Base-by-base conservation (phyloP, 2,888 invertebrate species). In the Pristionchus entomophagus region DNA sequence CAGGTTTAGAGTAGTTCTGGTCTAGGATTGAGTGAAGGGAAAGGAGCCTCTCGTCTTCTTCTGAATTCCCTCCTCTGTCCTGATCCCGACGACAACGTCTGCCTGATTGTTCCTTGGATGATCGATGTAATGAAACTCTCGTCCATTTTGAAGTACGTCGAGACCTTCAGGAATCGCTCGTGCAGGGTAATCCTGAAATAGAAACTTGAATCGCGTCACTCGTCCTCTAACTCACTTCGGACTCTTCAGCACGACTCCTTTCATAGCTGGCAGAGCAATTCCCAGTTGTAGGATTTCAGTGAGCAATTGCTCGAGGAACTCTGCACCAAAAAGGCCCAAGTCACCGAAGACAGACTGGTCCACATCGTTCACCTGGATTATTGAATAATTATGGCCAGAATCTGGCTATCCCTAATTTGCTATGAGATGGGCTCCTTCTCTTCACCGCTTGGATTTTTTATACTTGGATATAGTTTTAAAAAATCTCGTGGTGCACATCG, bases 241-340 rank as follows among this genome's bases (percentile, higher is more conserved):
- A 88, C 92, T 93, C 83, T 93, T 91, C 65, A 93, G 82, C 29
- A 92, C 88, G 8, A 93, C 89, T 19, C 93, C 93, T 59, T 91
- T 88, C 92, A 93, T 92, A 35, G 93, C 89, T 3, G 93, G 93
- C 87, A 93, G 85, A 10, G 90, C 87, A 19, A 93, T 89, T 32
- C 93, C 93, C 88, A 92, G 88, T 85, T 93, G 92, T 35, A 93
- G 88, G 22, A 93, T 93, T 86, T 93, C 92, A 22, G 93, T 93
- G 51, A 93, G 88, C 59, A 93, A 85, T 65, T 93, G 91, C 65
- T 93, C 93, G 14, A 93, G 84, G 84, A 93, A 93, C 85, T 93
- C 93, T 0, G 93, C 93, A n/a, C 93, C 93, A 80, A 93, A 93
- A 8, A 93, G 86, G n/a, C 93, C 93, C 38, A 93, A 86, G 89